A percentile compares a stretch with the other conserved stretches of the same genome.
phyloP scores from a whole-genome alignment of 1,140 invertebrate species.

The Neodiprion virginianus region DNA sequence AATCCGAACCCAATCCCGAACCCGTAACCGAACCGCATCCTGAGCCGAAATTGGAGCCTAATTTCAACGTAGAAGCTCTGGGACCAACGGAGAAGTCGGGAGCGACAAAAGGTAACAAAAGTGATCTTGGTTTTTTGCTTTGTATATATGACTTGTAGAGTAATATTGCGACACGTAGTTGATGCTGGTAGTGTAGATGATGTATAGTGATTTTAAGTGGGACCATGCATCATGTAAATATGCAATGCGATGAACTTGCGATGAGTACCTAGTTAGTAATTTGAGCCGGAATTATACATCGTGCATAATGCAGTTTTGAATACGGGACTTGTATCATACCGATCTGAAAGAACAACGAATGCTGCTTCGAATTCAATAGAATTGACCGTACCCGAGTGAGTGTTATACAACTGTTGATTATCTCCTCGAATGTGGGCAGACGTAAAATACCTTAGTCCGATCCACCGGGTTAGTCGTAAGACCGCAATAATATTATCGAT shows the following conservation, averaged over 20 bases:
- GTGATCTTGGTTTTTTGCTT: not conserved
- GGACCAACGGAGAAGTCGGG: slow-evolving; percentile 38
- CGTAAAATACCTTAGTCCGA: no score
- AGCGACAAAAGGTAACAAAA: slow-evolving; percentile 46
- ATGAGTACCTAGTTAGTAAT: not conserved
- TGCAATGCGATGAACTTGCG: not conserved
- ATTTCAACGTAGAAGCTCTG: slow-evolving; percentile 45
- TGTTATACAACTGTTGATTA: not conserved
- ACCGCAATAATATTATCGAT: not conserved
- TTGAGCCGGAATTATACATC: not conserved
- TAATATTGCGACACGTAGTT: not conserved
- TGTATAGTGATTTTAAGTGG: not conserved
- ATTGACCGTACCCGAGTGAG: no score
- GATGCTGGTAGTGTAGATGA: not conserved
- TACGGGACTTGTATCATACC: not conserved
- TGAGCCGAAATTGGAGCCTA: slow-evolving; percentile 53
- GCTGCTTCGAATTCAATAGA: not conserved
- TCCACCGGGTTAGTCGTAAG: not conserved
- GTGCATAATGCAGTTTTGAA: not conserved
- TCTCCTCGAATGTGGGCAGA: no score
- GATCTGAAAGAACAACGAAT: not conserved
- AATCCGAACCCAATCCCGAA: slow-evolving; percentile 56
- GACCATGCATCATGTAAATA: not conserved
- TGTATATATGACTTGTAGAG: not conserved
- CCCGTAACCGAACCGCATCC: slow-evolving; percentile 57